A percentile compares a stretch with the other conserved stretches of the same genome.
These are phyloP conservation scores for Lindbergichthys nudifrons DNA, from an alignment of 2,797 vertebrate genomes.

Conservation along the genomic window DNA sequence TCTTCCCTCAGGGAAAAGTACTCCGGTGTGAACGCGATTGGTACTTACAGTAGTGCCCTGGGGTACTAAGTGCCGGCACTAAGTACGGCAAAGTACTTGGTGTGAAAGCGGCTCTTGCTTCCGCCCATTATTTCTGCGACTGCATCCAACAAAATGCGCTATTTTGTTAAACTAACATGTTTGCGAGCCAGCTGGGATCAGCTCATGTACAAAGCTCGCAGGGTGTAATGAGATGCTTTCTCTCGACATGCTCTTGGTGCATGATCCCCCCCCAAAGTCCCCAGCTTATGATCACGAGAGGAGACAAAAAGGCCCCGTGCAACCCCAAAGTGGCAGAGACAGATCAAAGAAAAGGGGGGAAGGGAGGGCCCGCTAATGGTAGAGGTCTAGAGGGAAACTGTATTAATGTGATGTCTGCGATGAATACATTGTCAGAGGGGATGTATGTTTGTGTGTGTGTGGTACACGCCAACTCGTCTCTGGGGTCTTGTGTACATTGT, in stretches of 20 bases:
- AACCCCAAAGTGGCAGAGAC: constrained; percentile 49
- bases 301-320: constrained; percentile 49
- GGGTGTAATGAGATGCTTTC: constrained; percentile 50
- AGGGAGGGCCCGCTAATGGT: constrained; percentile 40
- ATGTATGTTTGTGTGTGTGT: constrained; percentile 49
- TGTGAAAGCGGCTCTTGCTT: no score
- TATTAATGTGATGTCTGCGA: constrained; percentile 67
- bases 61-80: no score
- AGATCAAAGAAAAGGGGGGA: constrained; percentile 34
- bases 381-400: constrained; percentile 49
- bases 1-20: no score
- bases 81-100: no score
- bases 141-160: not conserved
- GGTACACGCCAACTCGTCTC: constrained; percentile 51
- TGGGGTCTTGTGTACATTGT: constrained; percentile 58
- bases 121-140: constrained; percentile 3
- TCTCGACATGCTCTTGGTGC: constrained; percentile 4
- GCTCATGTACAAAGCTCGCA: constrained; percentile 30
- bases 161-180: constrained; percentile 50
- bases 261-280: constrained; percentile 43
- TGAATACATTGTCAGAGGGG: constrained; percentile 62
- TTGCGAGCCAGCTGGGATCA: constrained; percentile 44
- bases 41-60: no score
- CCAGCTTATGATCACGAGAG: constrained; percentile 39
- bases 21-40: no score